Percentiles rank a stretch among this genome's conserved stretches.
Conservation (phyloP, 2,888 invertebrate species). For the Drosophila phalerata region DNA sequence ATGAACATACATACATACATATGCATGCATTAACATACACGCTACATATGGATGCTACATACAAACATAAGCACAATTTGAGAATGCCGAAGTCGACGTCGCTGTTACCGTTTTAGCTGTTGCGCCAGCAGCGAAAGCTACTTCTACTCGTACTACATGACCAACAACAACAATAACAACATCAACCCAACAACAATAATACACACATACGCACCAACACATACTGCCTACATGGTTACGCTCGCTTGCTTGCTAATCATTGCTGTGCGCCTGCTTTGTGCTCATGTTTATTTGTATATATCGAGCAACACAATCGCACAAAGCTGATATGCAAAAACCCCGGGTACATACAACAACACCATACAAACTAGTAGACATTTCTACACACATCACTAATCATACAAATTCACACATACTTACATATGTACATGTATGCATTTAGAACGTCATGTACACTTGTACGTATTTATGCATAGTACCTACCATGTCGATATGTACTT, state of each 20-base stretch:
- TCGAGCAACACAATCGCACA: conserved; percentile 80
- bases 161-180: conserved; percentile 3
- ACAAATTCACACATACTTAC: conserved; percentile 4
- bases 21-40: conserved; percentile 28
- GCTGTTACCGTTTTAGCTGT: conserved; percentile 71
- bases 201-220: conserved; percentile 46
- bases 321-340: conserved; percentile 64
- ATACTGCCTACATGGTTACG: conserved; percentile 49
- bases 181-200: background rate
- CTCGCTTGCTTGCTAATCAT: conserved; percentile 72
- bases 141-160: conserved; percentile 57
- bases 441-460: conserved; percentile 12
- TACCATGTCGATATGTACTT: no score
- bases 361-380: conserved; percentile 14
- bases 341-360: conserved; percentile 38
- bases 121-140: conserved; percentile 59
- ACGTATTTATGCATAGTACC: no score
- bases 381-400: conserved; percentile 37
- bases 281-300: conserved; percentile 83
- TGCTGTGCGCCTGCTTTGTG: conserved; percentile 78
- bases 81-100: conserved; percentile 57
- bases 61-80: conserved; percentile 72
- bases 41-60: conserved; percentile 17
- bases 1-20: conserved; percentile 16
- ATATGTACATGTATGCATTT: conserved; percentile 27